phyloP scores from a whole-genome alignment of 2,888 invertebrate genomes.

The Holacanthella duospinosa region DNA sequence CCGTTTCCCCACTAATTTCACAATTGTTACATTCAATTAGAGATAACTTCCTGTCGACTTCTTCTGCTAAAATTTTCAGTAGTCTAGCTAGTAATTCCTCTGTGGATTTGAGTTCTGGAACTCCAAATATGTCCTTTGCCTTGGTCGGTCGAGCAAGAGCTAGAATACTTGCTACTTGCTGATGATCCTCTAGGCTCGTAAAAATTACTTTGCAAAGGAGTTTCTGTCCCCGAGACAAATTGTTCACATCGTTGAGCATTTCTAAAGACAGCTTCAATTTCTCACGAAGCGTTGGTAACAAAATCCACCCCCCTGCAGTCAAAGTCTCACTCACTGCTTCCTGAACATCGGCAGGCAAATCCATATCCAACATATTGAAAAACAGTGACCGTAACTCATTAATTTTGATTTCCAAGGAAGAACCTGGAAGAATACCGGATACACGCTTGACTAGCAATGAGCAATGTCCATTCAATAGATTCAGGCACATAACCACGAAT shows the following conservation, averaged over 20 bases:
- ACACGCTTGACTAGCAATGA: constrained; percentile 46
- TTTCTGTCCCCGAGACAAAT: constrained; percentile 51
- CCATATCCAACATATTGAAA: constrained; percentile 43
- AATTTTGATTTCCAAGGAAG: constrained; percentile 48
- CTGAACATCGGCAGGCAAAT: constrained; percentile 44
- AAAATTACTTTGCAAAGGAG: constrained; percentile 52
- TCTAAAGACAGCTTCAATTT: constrained; percentile 50
- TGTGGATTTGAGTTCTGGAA: constrained; percentile 26
- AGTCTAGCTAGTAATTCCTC: constrained; percentile 28
- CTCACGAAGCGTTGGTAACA: constrained; percentile 51
- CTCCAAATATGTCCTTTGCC: constrained; percentile 19
- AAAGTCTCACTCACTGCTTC: constrained; percentile 47
- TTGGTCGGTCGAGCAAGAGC: constrained; percentile 43
- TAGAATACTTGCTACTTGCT: constrained; percentile 49
- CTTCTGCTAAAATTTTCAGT: constrained; percentile 25
- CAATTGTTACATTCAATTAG: neutral
- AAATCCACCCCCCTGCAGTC: constrained; percentile 50
- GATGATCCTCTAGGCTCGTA: constrained; percentile 52
- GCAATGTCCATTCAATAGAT: constrained; percentile 50
- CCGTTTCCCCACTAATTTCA: neutral
- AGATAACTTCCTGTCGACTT: constrained; percentile 10
- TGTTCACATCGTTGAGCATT: constrained; percentile 48
- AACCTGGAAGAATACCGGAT: constrained; percentile 44
- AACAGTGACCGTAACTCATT: constrained; percentile 48
- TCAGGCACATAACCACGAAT: constrained; percentile 50